phyloP scores from a whole-genome alignment of 1,140 invertebrate species.

The Drosophila littoralis region DNA sequence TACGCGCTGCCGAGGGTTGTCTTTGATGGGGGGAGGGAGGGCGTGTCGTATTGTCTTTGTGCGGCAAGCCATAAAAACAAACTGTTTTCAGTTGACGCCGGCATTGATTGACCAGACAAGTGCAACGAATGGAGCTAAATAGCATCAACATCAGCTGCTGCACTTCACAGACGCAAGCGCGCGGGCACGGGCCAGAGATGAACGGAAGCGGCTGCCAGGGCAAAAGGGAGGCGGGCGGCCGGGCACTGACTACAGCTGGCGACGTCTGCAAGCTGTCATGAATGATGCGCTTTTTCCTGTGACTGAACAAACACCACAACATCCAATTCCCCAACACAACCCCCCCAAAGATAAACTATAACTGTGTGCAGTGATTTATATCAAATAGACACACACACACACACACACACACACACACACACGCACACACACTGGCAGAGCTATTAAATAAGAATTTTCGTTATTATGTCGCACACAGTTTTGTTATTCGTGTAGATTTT shows the following conservation, averaged over 20 bases:
- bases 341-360: slow-evolving; percentile 52
- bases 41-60: slow-evolving; percentile 65
- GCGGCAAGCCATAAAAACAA: slow-evolving; percentile 77
- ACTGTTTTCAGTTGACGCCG: slow-evolving; percentile 74
- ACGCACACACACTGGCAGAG: slow-evolving; percentile 14
- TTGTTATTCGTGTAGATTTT: slow-evolving; percentile 39
- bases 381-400: slow-evolving; percentile 33
- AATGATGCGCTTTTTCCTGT: slow-evolving; percentile 73
- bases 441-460: slow-evolving; percentile 76
- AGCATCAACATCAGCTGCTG: slow-evolving; percentile 68
- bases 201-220: too few species aligned
- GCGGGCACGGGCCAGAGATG: neutral
- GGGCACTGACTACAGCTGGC: slow-evolving; percentile 4
- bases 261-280: slow-evolving; percentile 48
- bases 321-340: neutral
- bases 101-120: slow-evolving; percentile 81
- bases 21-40: neutral
- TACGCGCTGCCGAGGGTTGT: neutral
- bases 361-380: slow-evolving; percentile 58
- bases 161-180: slow-evolving; percentile 51
- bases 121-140: slow-evolving; percentile 70
- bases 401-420: slow-evolving; percentile 1
- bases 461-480: slow-evolving; percentile 58
- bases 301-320: slow-evolving; percentile 43
- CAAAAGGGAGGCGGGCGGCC: neutral